phyloP scores from a whole-genome alignment of 2,888 invertebrate species.

The Zhuqinia jingwanae region DNA sequence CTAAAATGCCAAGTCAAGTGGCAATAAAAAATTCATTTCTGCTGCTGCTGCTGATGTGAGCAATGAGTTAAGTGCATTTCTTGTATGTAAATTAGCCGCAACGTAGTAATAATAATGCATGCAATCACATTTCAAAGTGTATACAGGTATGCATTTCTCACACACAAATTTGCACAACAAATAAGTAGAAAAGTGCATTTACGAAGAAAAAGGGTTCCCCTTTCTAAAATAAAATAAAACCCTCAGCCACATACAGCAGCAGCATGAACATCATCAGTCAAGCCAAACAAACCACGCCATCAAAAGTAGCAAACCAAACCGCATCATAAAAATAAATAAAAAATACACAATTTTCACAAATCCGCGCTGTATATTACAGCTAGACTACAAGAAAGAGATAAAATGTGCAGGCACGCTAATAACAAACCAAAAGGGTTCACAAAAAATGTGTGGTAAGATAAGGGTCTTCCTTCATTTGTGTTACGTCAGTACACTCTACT shows the following conservation, averaged over 20 bases:
- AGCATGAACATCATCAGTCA: slow-evolving; percentile 16
- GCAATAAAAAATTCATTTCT: no score
- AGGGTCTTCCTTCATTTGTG: no score
- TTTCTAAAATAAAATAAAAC: slow-evolving; percentile 23
- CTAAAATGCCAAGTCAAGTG: slow-evolving; percentile 10
- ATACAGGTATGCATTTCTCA: slow-evolving; percentile 28
- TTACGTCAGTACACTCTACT: no score
- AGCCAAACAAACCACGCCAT: slow-evolving; percentile 1
- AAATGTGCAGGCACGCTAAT: no score
- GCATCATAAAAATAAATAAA: slow-evolving; percentile 9
- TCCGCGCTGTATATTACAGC: no score
- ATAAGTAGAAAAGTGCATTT: slow-evolving; percentile 8
- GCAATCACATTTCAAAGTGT: no score
- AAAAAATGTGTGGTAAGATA: no score
- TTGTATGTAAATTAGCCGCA: slow-evolving; percentile 31
- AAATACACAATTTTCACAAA: no score
- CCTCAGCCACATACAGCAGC: not conserved
- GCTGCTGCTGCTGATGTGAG: not conserved
- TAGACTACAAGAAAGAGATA: no score
- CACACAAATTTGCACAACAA: not conserved
- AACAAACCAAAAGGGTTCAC: no score
- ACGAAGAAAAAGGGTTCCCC: slow-evolving; percentile 26
- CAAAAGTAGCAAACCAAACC: no score
- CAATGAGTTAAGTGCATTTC: slow-evolving; percentile 41
- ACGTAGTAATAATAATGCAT: not conserved